These are phyloP conservation scores for Hemichromis elongatus DNA, from an alignment of 2,113 vertebrate genomes.

Conservation along the genomic window DNA sequence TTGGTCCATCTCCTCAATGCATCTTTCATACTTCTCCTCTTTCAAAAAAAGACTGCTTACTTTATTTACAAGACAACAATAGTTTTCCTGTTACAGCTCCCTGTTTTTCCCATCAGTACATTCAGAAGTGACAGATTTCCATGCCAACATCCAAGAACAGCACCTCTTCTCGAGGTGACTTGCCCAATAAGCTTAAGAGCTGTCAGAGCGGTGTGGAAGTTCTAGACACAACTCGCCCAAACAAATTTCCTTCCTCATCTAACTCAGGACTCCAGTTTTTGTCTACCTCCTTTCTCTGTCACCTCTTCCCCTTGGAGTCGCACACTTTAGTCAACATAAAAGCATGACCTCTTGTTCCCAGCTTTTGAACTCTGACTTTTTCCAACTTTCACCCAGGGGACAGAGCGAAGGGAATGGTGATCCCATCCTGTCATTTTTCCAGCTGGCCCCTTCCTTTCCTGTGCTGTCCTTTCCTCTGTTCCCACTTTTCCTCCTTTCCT, in stretches of 20 bases:
- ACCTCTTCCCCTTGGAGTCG: background rate
- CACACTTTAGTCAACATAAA: slow-evolving; percentile 19
- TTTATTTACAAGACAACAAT: background rate
- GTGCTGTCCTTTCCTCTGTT: background rate
- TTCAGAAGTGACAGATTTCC: background rate
- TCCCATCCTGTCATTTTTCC: slow-evolving; percentile 56
- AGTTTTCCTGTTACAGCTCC: background rate
- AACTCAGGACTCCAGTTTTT: background rate
- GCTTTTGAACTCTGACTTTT: slow-evolving; percentile 28
- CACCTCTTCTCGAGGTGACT: slow-evolving; percentile 3
- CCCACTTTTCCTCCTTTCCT: background rate
- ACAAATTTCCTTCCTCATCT: slow-evolving; percentile 13
- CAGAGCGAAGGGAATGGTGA: background rate
- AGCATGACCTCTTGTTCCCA: slow-evolving; percentile 9
- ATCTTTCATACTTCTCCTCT: background rate
- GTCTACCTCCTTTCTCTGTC: background rate
- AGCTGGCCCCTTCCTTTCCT: background rate
- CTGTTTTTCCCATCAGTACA: background rate
- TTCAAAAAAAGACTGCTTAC: background rate
- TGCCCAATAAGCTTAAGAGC: slow-evolving; percentile 13
- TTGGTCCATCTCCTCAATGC: background rate
- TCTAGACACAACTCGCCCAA: background rate
- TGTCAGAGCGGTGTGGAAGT: background rate
- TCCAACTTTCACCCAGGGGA: slow-evolving; percentile 36
- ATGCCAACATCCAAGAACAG: background rate